phyloP scores from a whole-genome alignment of 1,140 invertebrate species.

The Euwallacea fornicatus region DNA sequence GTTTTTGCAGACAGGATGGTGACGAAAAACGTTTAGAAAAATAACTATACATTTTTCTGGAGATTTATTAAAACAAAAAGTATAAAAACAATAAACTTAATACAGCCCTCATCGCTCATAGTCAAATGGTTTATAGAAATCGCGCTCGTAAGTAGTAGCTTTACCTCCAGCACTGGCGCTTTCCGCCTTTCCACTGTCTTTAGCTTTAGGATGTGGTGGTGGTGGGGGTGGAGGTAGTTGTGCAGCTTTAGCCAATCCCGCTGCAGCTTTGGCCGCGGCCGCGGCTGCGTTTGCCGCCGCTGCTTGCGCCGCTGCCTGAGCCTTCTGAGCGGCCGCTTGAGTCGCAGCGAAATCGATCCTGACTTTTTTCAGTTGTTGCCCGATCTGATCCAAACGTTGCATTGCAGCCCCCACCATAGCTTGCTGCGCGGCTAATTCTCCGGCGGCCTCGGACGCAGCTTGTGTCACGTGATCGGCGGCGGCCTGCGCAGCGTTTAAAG shows the following conservation, averaged over 20 bases:
- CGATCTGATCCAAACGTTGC: conserved; percentile 61
- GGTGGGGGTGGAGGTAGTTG: conserved; percentile 38
- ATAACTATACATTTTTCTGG: conserved; percentile 32
- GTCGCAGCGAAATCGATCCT: conserved; percentile 70
- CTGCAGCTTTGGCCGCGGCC: conserved; percentile 58
- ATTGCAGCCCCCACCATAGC: conserved; percentile 70
- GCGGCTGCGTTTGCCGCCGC: conserved; percentile 60
- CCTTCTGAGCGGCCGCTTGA: conserved; percentile 65
- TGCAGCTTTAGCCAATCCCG: conserved; percentile 44
- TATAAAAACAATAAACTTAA: conserved; percentile 38
- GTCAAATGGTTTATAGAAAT: conserved; percentile 34
- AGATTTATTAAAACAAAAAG: conserved; percentile 38
- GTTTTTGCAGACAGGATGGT: conserved; percentile 18
- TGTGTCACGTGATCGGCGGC: conserved; percentile 66
- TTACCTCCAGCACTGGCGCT: conserved; percentile 36
- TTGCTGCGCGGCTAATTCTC: conserved; percentile 69
- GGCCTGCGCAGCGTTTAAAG: conserved; percentile 68
- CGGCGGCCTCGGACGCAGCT: conserved; percentile 66
- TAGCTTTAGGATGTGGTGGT: conserved; percentile 25
- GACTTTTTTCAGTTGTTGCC: conserved; percentile 64
- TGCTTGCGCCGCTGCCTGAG: conserved; percentile 57
- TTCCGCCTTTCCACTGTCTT: conserved; percentile 12
- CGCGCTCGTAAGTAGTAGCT: conserved; percentile 30
- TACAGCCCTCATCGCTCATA: conserved; percentile 30
- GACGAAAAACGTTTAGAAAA: conserved; percentile 27